phyloP scores from a whole-genome alignment of 2,888 invertebrate genomes.

The Prosopocoilus inquinatus region DNA sequence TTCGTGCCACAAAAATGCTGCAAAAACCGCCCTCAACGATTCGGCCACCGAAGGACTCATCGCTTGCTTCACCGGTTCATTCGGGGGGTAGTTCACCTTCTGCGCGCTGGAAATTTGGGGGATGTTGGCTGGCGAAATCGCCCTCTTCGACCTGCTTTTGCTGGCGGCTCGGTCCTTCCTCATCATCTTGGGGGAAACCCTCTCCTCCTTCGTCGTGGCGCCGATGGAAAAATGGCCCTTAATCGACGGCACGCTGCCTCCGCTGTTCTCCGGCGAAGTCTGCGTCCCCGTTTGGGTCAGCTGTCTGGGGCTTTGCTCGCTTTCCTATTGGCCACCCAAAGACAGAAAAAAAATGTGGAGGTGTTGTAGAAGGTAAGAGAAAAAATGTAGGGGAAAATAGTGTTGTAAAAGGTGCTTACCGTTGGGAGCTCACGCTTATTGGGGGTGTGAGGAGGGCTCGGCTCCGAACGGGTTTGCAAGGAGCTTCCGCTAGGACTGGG shows the following conservation, averaged over 20 bases:
- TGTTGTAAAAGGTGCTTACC: background rate
- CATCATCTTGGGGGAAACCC: conserved; percentile 56
- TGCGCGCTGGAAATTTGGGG: conserved; percentile 46
- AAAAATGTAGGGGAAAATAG: background rate
- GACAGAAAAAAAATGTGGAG: too few relatives aligned
- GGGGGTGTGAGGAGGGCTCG: conserved; percentile 53
- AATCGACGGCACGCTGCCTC: conserved; percentile 40
- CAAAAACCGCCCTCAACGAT: conserved; percentile 90
- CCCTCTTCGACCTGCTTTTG: conserved; percentile 53
- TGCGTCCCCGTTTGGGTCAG: conserved; percentile 68
- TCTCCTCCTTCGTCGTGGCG: conserved; percentile 55
- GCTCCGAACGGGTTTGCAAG: conserved; percentile 54
- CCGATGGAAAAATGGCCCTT: conserved; percentile 63
- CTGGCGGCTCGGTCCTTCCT: conserved; percentile 55
- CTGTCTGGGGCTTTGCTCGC: conserved; percentile 46
- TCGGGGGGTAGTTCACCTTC: conserved; percentile 43
- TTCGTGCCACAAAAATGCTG: conserved; percentile 96
- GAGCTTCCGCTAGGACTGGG: conserved; percentile 58
- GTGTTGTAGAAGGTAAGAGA: too few relatives aligned
- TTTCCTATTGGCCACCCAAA: conserved; percentile 39
- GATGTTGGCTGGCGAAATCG: conserved; percentile 48
- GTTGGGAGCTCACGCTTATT: conserved; percentile 43
- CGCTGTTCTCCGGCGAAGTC: conserved; percentile 63
- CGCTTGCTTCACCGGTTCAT: conserved; percentile 74
- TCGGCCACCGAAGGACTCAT: conserved; percentile 91